Percentiles rank a stretch among this genome's conserved stretches.
Evolutionary conservation across 2,888 invertebrate species (phyloP).

Genomic region (Unio pictorum): DNA sequence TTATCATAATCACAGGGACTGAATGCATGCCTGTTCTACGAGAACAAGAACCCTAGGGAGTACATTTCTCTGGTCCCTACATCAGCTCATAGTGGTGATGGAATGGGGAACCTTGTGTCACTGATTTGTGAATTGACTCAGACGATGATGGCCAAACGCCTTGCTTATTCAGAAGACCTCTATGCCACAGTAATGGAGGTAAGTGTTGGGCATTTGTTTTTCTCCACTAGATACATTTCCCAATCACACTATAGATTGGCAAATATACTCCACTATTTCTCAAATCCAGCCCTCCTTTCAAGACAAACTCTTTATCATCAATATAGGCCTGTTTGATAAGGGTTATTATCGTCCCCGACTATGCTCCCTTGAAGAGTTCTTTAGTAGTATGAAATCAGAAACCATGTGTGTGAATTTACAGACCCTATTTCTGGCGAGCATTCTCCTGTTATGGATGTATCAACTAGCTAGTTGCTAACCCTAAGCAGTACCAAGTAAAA

Average conservation of each 20-base stretch:
- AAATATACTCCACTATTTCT: background rate
- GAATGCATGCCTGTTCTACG: constrained; percentile 95
- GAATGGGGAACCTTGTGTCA: constrained; percentile 97
- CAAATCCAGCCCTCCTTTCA: too few species aligned
- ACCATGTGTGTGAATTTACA: too few species aligned
- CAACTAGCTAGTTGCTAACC: too few species aligned
- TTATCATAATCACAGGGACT: constrained; percentile 78
- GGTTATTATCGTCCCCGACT: too few species aligned
- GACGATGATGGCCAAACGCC: constrained; percentile 86
- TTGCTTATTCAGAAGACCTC: constrained; percentile 92
- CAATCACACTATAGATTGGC: background rate
- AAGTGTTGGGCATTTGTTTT: constrained; percentile 9
- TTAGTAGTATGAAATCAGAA: too few species aligned
- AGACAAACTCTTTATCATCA: background rate
- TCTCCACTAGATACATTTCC: too few species aligned
- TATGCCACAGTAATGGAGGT: constrained; percentile 78
- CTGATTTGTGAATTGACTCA: constrained; percentile 95
- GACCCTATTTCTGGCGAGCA: too few species aligned
- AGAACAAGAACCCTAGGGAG: constrained; percentile 92
- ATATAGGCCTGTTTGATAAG: too few species aligned
- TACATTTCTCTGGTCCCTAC: constrained; percentile 98
- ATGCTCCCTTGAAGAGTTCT: too few species aligned
- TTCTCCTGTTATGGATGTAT: too few species aligned
- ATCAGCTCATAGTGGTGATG: constrained; percentile 97
- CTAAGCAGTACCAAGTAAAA: too few species aligned